phyloP scores from a whole-genome alignment of 2,113 vertebrate species.

The Semnopithecus entellus region DNA sequence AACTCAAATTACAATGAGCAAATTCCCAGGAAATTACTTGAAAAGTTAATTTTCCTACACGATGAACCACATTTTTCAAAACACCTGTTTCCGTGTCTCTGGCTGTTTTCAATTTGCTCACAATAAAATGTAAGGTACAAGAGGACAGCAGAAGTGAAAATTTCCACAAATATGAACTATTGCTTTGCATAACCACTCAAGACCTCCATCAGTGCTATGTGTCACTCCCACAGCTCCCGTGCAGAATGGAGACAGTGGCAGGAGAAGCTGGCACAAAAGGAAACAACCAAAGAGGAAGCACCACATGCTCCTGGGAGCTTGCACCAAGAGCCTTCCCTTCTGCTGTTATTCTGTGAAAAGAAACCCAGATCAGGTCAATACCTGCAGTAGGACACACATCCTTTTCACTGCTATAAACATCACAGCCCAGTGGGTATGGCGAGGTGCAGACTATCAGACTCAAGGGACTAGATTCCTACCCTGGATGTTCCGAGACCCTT shows the following conservation, averaged over 20 bases:
- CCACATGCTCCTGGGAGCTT: neutral
- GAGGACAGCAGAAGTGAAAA: neutral
- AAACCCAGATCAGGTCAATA: neutral
- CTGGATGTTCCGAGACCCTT: neutral
- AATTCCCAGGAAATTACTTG: neutral
- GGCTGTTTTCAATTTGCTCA: neutral
- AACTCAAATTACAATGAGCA: neutral
- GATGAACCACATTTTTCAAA: neutral
- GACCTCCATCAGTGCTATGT: neutral
- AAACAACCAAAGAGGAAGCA: neutral
- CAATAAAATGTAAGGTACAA: neutral
- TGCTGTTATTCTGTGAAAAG: neutral
- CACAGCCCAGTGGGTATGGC: rapidly evolving
- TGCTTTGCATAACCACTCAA: neutral
- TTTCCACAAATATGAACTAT: neutral
- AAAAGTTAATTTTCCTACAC: neutral
- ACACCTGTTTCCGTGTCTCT: neutral
- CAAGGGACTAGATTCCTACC: neutral
- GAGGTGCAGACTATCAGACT: neutral
- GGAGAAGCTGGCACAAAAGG: neutral
- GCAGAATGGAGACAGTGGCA: neutral
- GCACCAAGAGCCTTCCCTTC: neutral
- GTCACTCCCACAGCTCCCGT: neutral
- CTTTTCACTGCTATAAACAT: neutral
- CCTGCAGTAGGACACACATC: neutral